Percentiles rank a stretch among this genome's conserved stretches.
phyloP scores from a whole-genome alignment of 2,113 vertebrate species.

The Cepphus grylle region DNA sequence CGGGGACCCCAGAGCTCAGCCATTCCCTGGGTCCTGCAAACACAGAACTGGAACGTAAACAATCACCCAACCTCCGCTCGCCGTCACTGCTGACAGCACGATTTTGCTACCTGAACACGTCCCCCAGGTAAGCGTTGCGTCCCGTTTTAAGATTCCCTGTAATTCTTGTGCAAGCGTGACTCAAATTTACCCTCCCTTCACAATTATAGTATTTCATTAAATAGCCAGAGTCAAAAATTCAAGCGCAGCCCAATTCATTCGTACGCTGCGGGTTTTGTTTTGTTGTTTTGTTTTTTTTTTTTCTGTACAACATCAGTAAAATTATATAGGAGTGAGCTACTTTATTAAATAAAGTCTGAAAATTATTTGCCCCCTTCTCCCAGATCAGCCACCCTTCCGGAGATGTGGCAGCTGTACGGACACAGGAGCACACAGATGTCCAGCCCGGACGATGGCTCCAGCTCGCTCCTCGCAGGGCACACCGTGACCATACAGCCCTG shows the following conservation, averaged over 20 bases:
- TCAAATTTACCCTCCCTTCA: not conserved
- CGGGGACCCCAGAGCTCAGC: not conserved
- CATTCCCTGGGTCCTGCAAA: not conserved
- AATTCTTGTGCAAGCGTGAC: accelerated
- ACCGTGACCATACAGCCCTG: not conserved
- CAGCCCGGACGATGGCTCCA: not conserved
- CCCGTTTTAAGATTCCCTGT: not conserved
- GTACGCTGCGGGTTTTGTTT: not conserved
- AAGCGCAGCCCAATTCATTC: not conserved
- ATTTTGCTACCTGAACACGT: not conserved
- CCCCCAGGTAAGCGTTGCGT: accelerated
- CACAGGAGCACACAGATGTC: accelerated
- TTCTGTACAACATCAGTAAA: conserved; percentile 5
- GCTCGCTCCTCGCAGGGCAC: not conserved
- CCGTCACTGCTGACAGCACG: not conserved
- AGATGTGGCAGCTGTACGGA: accelerated
- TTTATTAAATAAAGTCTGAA: conserved; percentile 41
- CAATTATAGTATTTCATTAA: not conserved
- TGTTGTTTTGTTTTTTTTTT: not conserved
- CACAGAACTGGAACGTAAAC: not conserved
- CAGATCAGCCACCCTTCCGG: not conserved
- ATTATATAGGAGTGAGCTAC: not conserved
- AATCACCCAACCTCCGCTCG: not conserved
- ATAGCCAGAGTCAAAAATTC: not conserved
- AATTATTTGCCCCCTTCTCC: not conserved